Conservation (phyloP, 2,113 vertebrate species). For the Pantherophis guttatus region DNA sequence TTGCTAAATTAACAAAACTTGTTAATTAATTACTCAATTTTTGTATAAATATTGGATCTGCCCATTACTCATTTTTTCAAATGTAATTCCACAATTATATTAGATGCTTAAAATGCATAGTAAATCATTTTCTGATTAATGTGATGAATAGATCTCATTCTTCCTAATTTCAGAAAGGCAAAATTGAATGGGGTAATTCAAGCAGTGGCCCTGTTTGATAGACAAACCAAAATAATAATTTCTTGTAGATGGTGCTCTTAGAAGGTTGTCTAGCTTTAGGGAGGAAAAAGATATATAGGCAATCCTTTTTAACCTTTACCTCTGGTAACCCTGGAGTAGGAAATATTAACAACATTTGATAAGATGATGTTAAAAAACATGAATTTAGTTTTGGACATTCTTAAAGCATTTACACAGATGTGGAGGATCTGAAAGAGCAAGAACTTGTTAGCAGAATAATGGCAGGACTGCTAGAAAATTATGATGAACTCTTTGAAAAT, state of each 20-base stretch:
- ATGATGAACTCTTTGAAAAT: constrained; percentile 92
- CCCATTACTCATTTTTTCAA: background rate
- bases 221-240: background rate
- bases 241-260: background rate
- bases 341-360: constrained; percentile 6
- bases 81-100: background rate
- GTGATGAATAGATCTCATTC: background rate
- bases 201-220: background rate
- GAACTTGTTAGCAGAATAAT: constrained; percentile 92
- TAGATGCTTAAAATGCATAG: background rate
- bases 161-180: background rate
- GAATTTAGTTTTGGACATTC: constrained; percentile 54
- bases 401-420: constrained; percentile 84
- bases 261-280: background rate
- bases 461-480: constrained; percentile 92
- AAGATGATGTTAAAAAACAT: constrained; percentile 14
- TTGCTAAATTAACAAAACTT: background rate
- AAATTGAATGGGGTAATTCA: background rate
- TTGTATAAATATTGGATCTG: background rate
- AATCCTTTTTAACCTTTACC: background rate
- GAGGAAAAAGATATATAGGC: background rate
- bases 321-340: background rate
- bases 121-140: background rate
- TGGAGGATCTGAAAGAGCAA: constrained; percentile 92
- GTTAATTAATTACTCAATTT: background rate